phyloP scores from a whole-genome alignment of 2,113 vertebrate genomes.

The Alouatta palliata region DNA sequence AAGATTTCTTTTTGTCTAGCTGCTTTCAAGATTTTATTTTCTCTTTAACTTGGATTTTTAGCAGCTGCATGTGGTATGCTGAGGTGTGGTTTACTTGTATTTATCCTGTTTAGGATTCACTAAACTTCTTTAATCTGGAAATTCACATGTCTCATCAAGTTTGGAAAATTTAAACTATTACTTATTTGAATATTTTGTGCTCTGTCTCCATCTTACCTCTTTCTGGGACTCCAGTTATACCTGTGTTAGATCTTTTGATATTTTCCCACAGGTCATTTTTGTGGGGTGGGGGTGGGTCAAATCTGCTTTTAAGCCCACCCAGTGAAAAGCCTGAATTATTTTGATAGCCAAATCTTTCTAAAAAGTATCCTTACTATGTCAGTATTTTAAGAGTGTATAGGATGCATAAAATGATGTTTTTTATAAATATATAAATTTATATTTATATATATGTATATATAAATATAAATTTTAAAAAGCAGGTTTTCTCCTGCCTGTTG shows the following conservation, averaged over 20 bases:
- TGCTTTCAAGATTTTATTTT: neutral
- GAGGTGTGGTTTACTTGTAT: neutral
- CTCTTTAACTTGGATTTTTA: neutral
- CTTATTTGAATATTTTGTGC: neutral
- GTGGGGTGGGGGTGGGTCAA: neutral
- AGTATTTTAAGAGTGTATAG: neutral
- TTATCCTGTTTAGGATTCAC: neutral
- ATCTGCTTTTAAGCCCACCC: neutral
- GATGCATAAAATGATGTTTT: neutral
- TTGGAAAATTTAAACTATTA: neutral
- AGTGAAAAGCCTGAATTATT: neutral
- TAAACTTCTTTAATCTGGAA: neutral
- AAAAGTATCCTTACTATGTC: neutral
- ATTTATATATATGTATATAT: no score
- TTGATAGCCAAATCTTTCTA: neutral
- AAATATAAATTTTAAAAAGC: no score
- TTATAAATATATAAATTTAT: no score
- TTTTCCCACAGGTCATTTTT: neutral
- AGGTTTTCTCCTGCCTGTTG: neutral
- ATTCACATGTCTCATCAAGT: constrained; percentile 17
- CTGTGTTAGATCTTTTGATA: neutral
- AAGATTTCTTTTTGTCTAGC: neutral
- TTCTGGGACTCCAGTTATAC: neutral
- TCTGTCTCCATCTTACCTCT: neutral
- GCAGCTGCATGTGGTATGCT: neutral